Percentiles rank a stretch among this genome's conserved stretches.
phyloP scores from a whole-genome alignment of 2,797 vertebrate species.

The Microctenopoma lineatum region DNA sequence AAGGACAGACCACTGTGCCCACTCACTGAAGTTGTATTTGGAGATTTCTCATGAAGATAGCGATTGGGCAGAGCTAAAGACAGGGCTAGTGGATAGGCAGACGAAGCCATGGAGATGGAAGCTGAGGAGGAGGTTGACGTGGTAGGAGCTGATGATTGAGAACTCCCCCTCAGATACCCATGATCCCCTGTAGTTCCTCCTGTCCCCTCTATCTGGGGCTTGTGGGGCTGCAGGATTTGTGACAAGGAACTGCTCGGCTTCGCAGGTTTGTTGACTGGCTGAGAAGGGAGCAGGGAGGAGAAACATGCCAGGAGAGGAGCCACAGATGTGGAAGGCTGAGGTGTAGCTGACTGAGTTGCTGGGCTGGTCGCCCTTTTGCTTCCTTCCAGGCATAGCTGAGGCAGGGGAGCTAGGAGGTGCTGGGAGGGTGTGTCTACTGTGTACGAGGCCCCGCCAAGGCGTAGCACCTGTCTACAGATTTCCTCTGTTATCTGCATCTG shows the following conservation, averaged over 20 bases:
- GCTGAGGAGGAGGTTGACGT: slow-evolving; percentile 61
- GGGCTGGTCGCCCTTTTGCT: slow-evolving; percentile 70
- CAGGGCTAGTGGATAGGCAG: slow-evolving; percentile 78
- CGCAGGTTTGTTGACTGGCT: slow-evolving; percentile 71
- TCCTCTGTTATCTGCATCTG: slow-evolving; percentile 96
- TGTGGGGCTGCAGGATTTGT: slow-evolving; percentile 82
- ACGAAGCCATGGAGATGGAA: slow-evolving; percentile 67
- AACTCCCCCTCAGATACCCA: slow-evolving; percentile 64
- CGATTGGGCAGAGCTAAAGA: slow-evolving; percentile 79
- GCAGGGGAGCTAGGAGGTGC: slow-evolving; percentile 76
- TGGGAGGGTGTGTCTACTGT: slow-evolving; percentile 75
- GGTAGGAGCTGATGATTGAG: slow-evolving; percentile 70
- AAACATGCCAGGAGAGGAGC: slow-evolving; percentile 84
- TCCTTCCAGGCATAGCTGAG: slow-evolving; percentile 86
- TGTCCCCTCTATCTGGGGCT: slow-evolving; percentile 71
- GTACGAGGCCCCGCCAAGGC: slow-evolving; percentile 85
- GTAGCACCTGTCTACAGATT: slow-evolving; percentile 91
- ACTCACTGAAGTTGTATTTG: slow-evolving; percentile 72
- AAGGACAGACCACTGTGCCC: slow-evolving; percentile 73
- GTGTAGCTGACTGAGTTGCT: slow-evolving; percentile 46
- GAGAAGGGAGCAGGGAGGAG: slow-evolving; percentile 81
- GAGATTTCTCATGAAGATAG: slow-evolving; percentile 81
- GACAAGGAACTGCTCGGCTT: slow-evolving; percentile 78
- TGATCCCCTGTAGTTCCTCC: slow-evolving; percentile 59
- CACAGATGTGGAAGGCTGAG: slow-evolving; percentile 71